Percentiles rank a stretch among this genome's conserved stretches.
phyloP scores from a whole-genome alignment of 2,888 invertebrate genomes.

The Caenorhabditis zanzibari region DNA sequence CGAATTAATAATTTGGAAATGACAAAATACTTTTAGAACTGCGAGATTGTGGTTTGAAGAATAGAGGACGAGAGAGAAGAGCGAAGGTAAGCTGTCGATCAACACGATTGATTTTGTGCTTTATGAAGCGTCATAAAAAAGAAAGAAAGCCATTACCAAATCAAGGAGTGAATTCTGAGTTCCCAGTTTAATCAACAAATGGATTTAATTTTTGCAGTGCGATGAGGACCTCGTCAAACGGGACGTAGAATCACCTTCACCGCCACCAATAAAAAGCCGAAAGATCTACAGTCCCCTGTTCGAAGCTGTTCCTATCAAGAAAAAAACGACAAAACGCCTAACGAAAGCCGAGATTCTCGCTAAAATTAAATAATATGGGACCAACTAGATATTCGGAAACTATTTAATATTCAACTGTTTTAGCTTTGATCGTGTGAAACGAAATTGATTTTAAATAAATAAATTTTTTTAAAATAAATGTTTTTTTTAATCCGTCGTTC shows the following conservation, averaged over 20 bases:
- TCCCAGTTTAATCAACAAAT: constrained; percentile 15
- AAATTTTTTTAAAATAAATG: no score
- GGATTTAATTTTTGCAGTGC: constrained; percentile 35
- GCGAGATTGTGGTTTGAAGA: not conserved
- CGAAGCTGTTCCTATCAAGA: constrained; percentile 57
- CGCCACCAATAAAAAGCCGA: constrained; percentile 4
- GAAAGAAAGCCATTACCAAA: not conserved
- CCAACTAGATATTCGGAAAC: not conserved
- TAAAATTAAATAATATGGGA: constrained; percentile 49
- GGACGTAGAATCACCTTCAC: not conserved
- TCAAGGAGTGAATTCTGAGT: not conserved
- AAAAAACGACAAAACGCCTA: constrained; percentile 37
- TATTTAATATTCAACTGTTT: constrained; percentile 21
- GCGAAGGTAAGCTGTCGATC: constrained; percentile 27
- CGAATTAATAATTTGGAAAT: not conserved
- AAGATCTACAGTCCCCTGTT: constrained; percentile 46
- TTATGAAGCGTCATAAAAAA: constrained; percentile 25
- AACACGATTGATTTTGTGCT: not conserved
- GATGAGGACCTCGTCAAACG: constrained; percentile 56
- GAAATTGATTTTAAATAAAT: constrained; percentile 3
- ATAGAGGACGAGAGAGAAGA: constrained; percentile 24
- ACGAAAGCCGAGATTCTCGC: constrained; percentile 62
- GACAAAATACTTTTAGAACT: constrained; percentile 12
- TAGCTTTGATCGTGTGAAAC: not conserved
- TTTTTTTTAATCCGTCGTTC: no score